These are phyloP conservation scores for Pteropus alecto DNA, from an alignment of 2,113 vertebrate genomes.

Conservation along the genomic window DNA sequence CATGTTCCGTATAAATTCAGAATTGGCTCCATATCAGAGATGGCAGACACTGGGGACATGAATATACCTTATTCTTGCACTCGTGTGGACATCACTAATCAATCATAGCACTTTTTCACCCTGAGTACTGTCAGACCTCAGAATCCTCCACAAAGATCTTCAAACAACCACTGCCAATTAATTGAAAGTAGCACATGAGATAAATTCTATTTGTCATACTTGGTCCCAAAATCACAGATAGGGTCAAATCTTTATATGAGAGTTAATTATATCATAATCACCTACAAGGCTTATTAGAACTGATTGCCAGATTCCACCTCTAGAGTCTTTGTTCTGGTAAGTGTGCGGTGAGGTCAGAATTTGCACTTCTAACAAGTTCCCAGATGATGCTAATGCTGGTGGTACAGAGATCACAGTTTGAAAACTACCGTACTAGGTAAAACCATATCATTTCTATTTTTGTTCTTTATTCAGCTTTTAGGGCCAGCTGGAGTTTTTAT, in stretches of 20 bases:
- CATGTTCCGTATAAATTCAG: neutral
- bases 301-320: neutral
- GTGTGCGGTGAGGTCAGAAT: neutral
- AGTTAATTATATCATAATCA: neutral
- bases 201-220: neutral
- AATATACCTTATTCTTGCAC: no score
- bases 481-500: neutral
- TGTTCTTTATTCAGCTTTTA: neutral
- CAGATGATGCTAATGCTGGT: neutral
- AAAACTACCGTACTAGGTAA: neutral
- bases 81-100: neutral
- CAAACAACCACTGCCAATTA: neutral
- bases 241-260: neutral
- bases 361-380: neutral
- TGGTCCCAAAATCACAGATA: neutral
- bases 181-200: neutral
- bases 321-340: neutral
- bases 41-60: fast-evolving
- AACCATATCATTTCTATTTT: neutral
- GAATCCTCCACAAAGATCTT: neutral
- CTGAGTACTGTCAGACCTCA: neutral
- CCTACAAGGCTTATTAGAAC: neutral
- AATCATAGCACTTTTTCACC: neutral
- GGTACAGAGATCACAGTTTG: neutral
- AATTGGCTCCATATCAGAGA: neutral